Percentiles rank a stretch among this genome's conserved stretches.
Evolutionary conservation across 2,888 invertebrate species (phyloP).

Genomic region (Platycheirus rosarum): DNA sequence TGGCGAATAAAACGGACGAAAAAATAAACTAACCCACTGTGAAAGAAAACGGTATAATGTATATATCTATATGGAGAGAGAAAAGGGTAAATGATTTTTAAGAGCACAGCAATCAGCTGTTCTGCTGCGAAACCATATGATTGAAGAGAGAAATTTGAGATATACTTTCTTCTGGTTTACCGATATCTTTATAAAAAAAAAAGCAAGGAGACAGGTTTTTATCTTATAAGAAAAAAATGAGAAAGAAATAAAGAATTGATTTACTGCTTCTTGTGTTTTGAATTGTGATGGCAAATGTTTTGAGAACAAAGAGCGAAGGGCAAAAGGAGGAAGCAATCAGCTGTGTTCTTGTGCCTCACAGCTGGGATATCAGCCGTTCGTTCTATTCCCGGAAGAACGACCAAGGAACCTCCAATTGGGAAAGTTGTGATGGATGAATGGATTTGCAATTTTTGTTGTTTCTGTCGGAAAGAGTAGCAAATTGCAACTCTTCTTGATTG

Average conservation of each 20-base stretch:
- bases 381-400: conserved; percentile 24
- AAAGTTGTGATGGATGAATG: not conserved
- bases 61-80: no score
- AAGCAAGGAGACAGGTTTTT: not conserved
- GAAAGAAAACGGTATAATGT: no score
- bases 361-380: conserved; percentile 81
- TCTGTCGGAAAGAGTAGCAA: not conserved
- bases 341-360: conserved; percentile 78
- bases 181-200: not conserved
- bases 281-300: conserved; percentile 6
- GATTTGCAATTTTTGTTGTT: not conserved
- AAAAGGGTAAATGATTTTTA: conserved; percentile 5
- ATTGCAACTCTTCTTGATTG: conserved; percentile 46
- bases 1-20: conserved; percentile 48
- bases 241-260: conserved; percentile 33
- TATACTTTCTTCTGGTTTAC: conserved; percentile 52
- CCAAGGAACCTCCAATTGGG: conserved; percentile 19
- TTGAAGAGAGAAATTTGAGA: conserved; percentile 39
- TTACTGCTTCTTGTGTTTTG: conserved; percentile 28
- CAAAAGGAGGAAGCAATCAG: conserved; percentile 54
- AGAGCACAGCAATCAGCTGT: conserved; percentile 67
- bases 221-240: conserved; percentile 21
- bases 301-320: not conserved
- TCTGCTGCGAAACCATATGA: conserved; percentile 68
- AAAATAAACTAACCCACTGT: conserved; percentile 37